phyloP scores from a whole-genome alignment of 2,888 invertebrate species.

The Tetanocera ferruginea region DNA sequence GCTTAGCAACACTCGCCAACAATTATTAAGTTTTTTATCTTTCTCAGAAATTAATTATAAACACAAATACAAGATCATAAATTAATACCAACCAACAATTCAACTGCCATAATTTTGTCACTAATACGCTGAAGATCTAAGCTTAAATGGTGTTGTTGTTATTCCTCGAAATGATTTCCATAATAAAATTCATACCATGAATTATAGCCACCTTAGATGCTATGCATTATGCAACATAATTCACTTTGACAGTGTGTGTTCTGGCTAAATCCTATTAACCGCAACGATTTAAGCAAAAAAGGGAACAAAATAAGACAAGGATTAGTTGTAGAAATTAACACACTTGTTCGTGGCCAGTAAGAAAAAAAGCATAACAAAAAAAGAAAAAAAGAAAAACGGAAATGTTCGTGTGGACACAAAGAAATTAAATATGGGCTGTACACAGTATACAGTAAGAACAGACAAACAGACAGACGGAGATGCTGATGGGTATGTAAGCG shows the following conservation, averaged over 20 bases:
- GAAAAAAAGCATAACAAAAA: no score
- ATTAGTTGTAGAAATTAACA: slow-evolving; percentile 5
- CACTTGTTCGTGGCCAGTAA: not conserved
- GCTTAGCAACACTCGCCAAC: no score
- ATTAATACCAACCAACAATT: no score
- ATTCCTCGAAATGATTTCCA: not conserved
- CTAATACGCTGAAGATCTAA: no score
- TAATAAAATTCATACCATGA: not conserved
- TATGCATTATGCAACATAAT: not conserved
- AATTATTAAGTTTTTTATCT: no score
- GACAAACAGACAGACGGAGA: not conserved
- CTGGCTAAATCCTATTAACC: slow-evolving; percentile 15
- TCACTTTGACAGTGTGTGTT: not conserved
- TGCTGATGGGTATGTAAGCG: not conserved
- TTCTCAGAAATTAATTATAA: no score
- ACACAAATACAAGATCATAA: no score
- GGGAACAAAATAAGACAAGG: not conserved
- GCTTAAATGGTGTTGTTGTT: not conserved
- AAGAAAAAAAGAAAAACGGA: not conserved
- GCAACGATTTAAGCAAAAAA: not conserved
- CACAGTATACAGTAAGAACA: not conserved
- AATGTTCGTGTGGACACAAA: slow-evolving; percentile 1
- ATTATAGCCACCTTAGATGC: no score
- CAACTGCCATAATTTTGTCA: no score
- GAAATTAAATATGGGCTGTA: not conserved